A percentile compares a stretch with the other conserved stretches of the same genome.
Conservation (phyloP, 2,113 vertebrate genomes). For the Ia io region DNA sequence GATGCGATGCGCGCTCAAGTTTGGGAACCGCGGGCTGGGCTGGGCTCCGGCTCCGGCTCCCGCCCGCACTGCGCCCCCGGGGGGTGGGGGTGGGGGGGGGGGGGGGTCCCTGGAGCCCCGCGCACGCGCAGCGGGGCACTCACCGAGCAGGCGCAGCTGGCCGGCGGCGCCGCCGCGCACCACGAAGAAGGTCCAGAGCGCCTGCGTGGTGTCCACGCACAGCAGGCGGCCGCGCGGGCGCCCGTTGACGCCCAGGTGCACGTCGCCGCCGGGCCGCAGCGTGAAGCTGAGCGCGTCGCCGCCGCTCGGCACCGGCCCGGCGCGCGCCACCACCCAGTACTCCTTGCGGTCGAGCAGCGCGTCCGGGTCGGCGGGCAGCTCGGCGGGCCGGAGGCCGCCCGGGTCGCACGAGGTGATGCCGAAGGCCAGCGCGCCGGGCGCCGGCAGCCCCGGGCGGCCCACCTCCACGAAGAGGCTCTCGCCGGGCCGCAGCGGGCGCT, state of each 20-base stretch:
- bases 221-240: conserved; percentile 91
- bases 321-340: conserved; percentile 97
- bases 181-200: conserved; percentile 96
- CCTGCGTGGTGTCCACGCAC: conserved; percentile 95
- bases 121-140: not conserved
- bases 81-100: too few species aligned
- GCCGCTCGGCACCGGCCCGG: conserved; percentile 88
- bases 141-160: conserved; percentile 71
- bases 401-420: conserved; percentile 98
- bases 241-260: conserved; percentile 94
- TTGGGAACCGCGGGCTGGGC: accelerated
- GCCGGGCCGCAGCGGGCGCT: conserved; percentile 91
- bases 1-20: not conserved
- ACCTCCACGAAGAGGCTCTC: conserved; percentile 96
- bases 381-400: conserved; percentile 89
- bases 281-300: conserved; percentile 96
- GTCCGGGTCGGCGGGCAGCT: conserved; percentile 94
- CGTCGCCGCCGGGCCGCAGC: conserved; percentile 91
- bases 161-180: conserved; percentile 88
- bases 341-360: conserved; percentile 97
- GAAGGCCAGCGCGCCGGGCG: conserved; percentile 92
- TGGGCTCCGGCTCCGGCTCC: accelerated
- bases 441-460: conserved; percentile 92
- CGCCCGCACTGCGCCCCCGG: not conserved
- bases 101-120: not conserved